Evolutionary conservation across 2,888 invertebrate species (phyloP).

Genomic region (Branchipolynoe longqiensis): DNA sequence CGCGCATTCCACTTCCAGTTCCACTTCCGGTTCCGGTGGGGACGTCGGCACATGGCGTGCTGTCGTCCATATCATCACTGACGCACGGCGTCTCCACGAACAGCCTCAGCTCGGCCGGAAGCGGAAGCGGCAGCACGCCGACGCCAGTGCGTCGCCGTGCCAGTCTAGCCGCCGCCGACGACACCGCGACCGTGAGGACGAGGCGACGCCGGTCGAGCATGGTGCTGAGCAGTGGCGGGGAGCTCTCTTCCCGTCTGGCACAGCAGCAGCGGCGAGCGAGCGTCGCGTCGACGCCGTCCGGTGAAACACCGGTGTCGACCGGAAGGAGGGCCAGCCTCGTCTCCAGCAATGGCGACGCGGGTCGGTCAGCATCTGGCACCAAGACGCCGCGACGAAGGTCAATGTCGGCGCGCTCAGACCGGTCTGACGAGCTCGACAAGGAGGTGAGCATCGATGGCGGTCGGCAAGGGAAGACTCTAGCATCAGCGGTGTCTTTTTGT

Average conservation of each 20-base stretch:
- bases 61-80: no score
- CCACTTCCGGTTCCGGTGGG: neutral
- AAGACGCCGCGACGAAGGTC: slow-evolving; percentile 53
- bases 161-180: neutral
- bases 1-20: slow-evolving; percentile 8
- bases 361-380: neutral
- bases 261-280: neutral
- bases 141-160: neutral
- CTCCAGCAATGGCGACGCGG: neutral
- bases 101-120: slow-evolving; percentile 25
- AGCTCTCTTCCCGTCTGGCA: neutral
- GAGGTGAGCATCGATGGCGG: slow-evolving; percentile 46
- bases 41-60: slow-evolving; percentile 22
- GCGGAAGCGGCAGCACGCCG: neutral
- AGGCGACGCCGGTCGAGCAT: neutral
- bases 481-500: no score
- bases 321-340: neutral
- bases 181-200: neutral
- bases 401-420: slow-evolving; percentile 43
- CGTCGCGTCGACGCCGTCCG: neutral
- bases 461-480: no score
- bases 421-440: slow-evolving; percentile 54
- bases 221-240: neutral
- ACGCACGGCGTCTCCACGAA: slow-evolving; percentile 18
- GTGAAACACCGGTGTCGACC: neutral